These are phyloP conservation scores for Dryoscopus gambensis DNA, from an alignment of 2,113 vertebrate species.

Conservation along the genomic window DNA sequence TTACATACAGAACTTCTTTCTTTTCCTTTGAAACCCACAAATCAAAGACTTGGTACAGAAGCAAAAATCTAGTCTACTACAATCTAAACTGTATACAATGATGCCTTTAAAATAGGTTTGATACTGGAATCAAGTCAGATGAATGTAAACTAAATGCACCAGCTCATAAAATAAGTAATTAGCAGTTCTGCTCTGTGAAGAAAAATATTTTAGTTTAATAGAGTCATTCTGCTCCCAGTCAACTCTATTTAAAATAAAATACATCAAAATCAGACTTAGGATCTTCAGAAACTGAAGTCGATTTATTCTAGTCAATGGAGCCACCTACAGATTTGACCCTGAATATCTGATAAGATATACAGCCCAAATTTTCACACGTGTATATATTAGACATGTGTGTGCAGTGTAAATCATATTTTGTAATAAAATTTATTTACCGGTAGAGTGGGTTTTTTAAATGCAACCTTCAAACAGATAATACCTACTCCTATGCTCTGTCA, in stretches of 20 bases:
- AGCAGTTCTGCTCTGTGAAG: neutral
- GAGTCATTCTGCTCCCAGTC: neutral
- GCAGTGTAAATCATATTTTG: neutral
- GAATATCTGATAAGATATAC: neutral
- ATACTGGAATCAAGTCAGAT: neutral
- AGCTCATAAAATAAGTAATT: neutral
- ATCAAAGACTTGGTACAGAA: neutral
- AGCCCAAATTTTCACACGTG: neutral
- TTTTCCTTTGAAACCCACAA: neutral
- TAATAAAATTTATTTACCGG: neutral
- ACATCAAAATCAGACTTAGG: neutral
- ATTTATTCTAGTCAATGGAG: conserved; percentile 16
- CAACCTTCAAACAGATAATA: neutral
- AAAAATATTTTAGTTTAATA: neutral
- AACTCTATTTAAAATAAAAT: neutral
- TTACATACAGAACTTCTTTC: neutral
- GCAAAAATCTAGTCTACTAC: neutral
- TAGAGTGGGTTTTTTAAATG: neutral
- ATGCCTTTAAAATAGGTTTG: neutral
- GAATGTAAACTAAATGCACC: neutral
- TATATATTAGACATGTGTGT: neutral
- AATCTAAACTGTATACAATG: neutral
- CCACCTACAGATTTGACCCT: conserved; percentile 30
- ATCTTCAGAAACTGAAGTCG: neutral
- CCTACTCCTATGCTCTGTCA: neutral